phyloP scores from a whole-genome alignment of 2,797 vertebrate genomes.

The Pseudomugil gertrudae region DNA sequence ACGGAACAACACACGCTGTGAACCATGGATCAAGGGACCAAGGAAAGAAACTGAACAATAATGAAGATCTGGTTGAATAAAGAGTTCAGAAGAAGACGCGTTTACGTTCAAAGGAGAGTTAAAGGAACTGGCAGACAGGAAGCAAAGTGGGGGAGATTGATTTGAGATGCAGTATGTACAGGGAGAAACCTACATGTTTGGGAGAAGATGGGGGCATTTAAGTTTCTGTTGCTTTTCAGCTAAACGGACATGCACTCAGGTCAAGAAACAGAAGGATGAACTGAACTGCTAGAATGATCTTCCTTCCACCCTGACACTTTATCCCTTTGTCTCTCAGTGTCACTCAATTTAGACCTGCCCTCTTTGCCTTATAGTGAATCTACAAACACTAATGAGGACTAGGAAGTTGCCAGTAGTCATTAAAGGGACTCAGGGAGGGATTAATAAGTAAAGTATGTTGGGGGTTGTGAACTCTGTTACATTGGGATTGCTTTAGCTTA shows the following conservation, averaged over 20 bases:
- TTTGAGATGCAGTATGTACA: conserved; percentile 77
- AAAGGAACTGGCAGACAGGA: conserved; percentile 42
- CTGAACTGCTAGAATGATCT: conserved; percentile 56
- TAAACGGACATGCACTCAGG: conserved; percentile 40
- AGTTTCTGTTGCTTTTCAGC: conserved; percentile 47
- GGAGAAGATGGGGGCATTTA: conserved; percentile 36
- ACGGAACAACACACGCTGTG: conserved; percentile 91
- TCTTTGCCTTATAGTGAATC: conserved; percentile 67
- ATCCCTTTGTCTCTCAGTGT: conserved; percentile 53
- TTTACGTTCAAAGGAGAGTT: conserved; percentile 38
- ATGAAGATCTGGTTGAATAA: conserved; percentile 28
- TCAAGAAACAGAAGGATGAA: conserved; percentile 47
- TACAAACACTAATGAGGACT: conserved; percentile 46
- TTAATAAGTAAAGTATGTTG: conserved; percentile 31
- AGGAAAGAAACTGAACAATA: conserved; percentile 10
- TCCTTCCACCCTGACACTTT: conserved; percentile 53
- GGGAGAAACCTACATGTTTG: conserved; percentile 56
- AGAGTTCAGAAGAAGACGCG: conserved; percentile 40
- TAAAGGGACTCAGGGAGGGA: conserved; percentile 62
- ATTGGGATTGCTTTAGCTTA: conserved; percentile 38
- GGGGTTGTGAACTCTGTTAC: conserved; percentile 43
- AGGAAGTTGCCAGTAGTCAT: conserved; percentile 54
- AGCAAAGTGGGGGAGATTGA: conserved; percentile 43
- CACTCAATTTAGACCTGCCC: conserved; percentile 50
- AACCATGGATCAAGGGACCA: conserved; percentile 74